Conservation (phyloP, 2,797 vertebrate species). For the Prunella strophiata region DNA sequence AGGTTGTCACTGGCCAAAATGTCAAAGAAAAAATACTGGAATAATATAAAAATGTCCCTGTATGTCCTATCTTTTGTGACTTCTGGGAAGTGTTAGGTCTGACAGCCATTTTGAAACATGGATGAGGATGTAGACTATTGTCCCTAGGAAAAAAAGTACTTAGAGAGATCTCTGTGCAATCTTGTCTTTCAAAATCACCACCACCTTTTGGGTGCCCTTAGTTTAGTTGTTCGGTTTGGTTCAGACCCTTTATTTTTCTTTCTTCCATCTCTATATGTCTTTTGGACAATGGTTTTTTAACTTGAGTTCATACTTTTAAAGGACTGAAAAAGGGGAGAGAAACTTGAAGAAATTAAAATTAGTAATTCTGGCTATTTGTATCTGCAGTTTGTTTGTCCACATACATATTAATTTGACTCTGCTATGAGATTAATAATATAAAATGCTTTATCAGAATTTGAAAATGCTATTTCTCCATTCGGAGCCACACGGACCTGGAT, state of each 20-base stretch:
- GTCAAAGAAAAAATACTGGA: background rate
- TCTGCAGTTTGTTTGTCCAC: background rate
- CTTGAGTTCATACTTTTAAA: background rate
- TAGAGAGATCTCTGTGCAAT: background rate
- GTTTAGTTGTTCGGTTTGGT: background rate
- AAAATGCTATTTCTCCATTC: background rate
- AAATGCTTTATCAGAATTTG: background rate
- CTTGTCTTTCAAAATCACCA: background rate
- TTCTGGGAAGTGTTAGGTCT: background rate
- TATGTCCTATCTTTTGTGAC: background rate
- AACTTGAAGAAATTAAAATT: background rate
- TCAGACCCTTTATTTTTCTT: background rate
- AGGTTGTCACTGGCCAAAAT: background rate
- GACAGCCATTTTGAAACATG: background rate
- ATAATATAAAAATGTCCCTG: background rate
- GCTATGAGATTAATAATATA: background rate
- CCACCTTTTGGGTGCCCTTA: background rate
- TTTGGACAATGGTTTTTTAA: background rate
- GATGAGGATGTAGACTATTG: background rate
- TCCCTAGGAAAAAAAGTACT: background rate
- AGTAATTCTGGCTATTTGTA: background rate
- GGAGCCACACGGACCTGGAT: background rate
- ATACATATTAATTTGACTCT: background rate
- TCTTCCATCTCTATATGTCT: background rate
- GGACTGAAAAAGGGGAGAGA: background rate